Evolutionary conservation across 2,113 vertebrate species (phyloP).

Genomic region (Anseranas semipalmata): DNA sequence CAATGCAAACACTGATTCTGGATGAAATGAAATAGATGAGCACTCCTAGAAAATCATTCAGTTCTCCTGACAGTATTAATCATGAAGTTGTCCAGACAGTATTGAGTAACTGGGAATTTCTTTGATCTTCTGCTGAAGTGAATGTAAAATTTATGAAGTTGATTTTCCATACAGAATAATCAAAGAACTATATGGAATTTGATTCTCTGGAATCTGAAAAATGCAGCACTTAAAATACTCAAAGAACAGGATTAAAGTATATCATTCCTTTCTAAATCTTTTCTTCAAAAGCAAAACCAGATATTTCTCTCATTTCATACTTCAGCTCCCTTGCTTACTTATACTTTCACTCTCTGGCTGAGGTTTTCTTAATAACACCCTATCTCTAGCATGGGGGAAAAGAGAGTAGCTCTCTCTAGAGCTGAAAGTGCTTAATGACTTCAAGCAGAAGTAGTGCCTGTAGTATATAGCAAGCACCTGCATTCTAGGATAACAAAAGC

Average conservation of each 20-base stretch:
- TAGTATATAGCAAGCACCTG: not conserved
- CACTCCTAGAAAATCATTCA: not conserved
- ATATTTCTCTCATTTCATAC: not conserved
- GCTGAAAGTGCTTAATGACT: constrained; percentile 1
- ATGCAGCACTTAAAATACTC: not conserved
- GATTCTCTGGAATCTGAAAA: not conserved
- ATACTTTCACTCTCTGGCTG: not conserved
- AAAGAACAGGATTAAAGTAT: not conserved
- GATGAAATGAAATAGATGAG: not conserved
- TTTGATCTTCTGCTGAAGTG: not conserved
- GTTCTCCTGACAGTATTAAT: not conserved
- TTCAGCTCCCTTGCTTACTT: not conserved
- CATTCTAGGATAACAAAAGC: constrained; percentile 1
- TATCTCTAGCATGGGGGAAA: constrained; percentile 9
- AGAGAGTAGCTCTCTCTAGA: constrained; percentile 16
- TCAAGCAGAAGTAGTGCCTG: not conserved
- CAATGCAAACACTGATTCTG: not conserved
- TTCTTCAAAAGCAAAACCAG: not conserved
- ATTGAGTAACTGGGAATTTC: not conserved
- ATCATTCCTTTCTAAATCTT: not conserved
- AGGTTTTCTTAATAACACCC: constrained; percentile 5
- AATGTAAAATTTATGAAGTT: not conserved
- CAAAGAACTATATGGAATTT: not conserved
- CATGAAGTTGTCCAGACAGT: not conserved
- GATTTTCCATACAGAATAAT: constrained; percentile 17